These are phyloP conservation scores for Dreissena rostriformis DNA, from an alignment of 1,140 invertebrate species.

Conservation along the genomic window DNA sequence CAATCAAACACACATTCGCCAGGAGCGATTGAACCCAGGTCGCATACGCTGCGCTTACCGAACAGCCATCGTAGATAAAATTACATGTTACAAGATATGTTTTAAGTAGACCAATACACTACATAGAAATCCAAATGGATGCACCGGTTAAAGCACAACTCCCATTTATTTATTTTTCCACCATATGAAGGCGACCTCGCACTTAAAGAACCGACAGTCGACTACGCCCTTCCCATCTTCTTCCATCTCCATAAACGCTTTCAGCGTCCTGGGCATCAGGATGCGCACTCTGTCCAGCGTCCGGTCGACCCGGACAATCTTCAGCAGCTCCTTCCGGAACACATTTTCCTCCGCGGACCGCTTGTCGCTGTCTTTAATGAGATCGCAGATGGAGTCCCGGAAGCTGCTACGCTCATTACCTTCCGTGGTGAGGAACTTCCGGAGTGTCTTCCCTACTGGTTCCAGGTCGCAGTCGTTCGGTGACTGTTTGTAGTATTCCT, in stretches of 20 bases:
- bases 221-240: background rate
- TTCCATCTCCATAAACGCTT: conserved; percentile 30
- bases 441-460: conserved; percentile 28
- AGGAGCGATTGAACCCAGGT: too few relatives aligned
- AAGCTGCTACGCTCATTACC: background rate
- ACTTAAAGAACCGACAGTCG: background rate
- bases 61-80: too few relatives aligned
- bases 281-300: background rate
- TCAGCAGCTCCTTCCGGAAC: background rate
- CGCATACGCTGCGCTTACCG: too few relatives aligned
- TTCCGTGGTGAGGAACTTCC: background rate
- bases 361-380: background rate
- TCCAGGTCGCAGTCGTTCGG: conserved; percentile 23
- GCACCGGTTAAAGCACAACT: too few relatives aligned
- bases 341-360: background rate
- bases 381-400: background rate
- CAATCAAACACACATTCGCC: too few relatives aligned
- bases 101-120: too few relatives aligned
- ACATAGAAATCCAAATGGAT: too few relatives aligned
- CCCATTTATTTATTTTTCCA: background rate
- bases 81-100: too few relatives aligned
- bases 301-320: background rate
- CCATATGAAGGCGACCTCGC: background rate
- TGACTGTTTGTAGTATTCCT: conserved; percentile 16
- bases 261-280: conserved; percentile 16